Percentiles rank a stretch among this genome's conserved stretches.
Conservation (phyloP, 2,888 invertebrate genomes). For the Drosophila nigricruria region DNA sequence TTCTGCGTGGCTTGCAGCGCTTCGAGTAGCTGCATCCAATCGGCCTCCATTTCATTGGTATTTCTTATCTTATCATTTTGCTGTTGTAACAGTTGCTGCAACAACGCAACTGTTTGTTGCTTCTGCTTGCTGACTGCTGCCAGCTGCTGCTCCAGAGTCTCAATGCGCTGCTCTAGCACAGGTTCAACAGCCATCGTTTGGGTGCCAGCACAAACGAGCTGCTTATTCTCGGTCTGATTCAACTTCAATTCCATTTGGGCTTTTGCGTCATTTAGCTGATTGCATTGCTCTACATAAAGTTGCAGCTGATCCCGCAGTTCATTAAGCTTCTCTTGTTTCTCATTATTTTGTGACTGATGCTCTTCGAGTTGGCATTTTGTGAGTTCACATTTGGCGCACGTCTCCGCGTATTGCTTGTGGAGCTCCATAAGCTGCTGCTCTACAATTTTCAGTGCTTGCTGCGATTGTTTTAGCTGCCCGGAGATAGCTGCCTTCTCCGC, state of each 20-base stretch:
- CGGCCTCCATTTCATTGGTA: conserved; percentile 71
- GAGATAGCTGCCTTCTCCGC: conserved; percentile 45
- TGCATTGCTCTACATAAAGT: conserved; percentile 58
- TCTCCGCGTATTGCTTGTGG: conserved; percentile 65
- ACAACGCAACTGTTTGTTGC: conserved; percentile 62
- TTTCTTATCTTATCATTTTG: conserved; percentile 78
- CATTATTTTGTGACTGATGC: conserved; percentile 60
- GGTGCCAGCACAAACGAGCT: conserved; percentile 4
- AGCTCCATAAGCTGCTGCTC: conserved; percentile 66
- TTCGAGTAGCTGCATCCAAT: conserved; percentile 80
- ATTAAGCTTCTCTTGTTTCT: conserved; percentile 55
- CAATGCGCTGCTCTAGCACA: conserved; percentile 53
- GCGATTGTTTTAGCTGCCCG: conserved; percentile 36
- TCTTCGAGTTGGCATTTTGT: conserved; percentile 66
- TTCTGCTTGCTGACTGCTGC: conserved; percentile 52
- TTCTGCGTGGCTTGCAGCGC: conserved; percentile 64
- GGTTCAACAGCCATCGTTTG: conserved; percentile 25
- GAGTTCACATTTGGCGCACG: conserved; percentile 72
- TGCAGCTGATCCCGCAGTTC: conserved; percentile 66
- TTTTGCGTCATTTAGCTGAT: conserved; percentile 50
- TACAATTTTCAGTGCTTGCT: conserved; percentile 38
- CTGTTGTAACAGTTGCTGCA: conserved; percentile 71
- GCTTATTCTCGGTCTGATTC: conserved; percentile 3
- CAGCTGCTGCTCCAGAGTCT: conserved; percentile 58
- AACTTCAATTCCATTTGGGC: conserved; percentile 33